A percentile compares a stretch with the other conserved stretches of the same genome.
phyloP scores from a whole-genome alignment of 2,797 vertebrate species.

The Podarcis siculus region DNA sequence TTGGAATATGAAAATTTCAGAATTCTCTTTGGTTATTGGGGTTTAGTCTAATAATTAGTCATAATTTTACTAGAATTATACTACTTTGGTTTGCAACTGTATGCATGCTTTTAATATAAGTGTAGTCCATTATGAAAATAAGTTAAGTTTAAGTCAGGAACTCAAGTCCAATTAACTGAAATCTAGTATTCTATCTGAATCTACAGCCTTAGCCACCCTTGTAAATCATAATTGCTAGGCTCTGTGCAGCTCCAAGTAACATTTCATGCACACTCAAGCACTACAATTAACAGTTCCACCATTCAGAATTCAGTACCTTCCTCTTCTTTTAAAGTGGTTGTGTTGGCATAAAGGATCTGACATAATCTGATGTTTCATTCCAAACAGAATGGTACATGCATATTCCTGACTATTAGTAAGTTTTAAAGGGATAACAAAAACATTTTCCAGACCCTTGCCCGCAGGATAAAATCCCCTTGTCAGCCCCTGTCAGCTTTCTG shows the following conservation, averaged over 20 bases:
- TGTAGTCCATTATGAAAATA: neutral
- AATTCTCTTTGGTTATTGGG: neutral
- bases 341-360: slow-evolving; percentile 15
- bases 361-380: slow-evolving; percentile 65
- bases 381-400: slow-evolving; percentile 58
- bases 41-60: neutral
- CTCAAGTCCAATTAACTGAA: slow-evolving; percentile 6
- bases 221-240: neutral
- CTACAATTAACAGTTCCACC: slow-evolving; percentile 28
- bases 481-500: slow-evolving; percentile 58
- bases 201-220: slow-evolving; percentile 25
- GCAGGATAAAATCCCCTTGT: slow-evolving; percentile 68
- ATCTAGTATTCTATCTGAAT: neutral
- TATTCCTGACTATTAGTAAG: slow-evolving; percentile 72
- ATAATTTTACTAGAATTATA: neutral
- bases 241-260: slow-evolving; percentile 7
- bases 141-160: neutral
- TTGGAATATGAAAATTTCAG: neutral
- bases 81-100: neutral
- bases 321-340: slow-evolving; percentile 39
- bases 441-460: slow-evolving; percentile 63
- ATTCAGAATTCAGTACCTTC: slow-evolving; percentile 37
- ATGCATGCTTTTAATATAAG: neutral
- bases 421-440: slow-evolving; percentile 70
- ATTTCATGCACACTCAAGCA: slow-evolving; percentile 27